Evolutionary conservation across 1,140 invertebrate species (phyloP), one percentile per base, ranked within the genome.

Genomic region (Meteorus sp.): DNA sequence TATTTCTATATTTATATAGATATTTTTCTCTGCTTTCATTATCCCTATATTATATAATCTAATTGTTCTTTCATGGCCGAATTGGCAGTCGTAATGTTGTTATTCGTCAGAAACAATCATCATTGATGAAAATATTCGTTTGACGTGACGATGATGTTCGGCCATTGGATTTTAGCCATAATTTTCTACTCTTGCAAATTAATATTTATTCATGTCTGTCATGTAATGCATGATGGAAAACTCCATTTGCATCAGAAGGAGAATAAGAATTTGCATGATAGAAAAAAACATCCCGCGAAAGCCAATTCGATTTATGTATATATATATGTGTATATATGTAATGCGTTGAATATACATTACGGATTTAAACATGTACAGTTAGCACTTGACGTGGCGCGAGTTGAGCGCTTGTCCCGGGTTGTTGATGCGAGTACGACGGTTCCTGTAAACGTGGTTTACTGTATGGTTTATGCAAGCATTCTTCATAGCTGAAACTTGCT

Each of bases 391-490:
- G 75, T 7, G 81, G 77, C 70, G 72, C 25, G 74, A 68, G 19
- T 74, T 78, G 57, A 27, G 82, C 81, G 61, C 74, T 79, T 11
- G 76, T 75, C 20, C 75, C 70, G 0, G 73, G 72, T 52, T 76
- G 73, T 23, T 72, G 71, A 60, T 70, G 71, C 35, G 66, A 67
- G 35, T 75, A 77, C 3, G 68, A 58, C 2, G 77, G 76, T 22
- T 78, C 79, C 23, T 78, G 77, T 62, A 88, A 82, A 72, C 86
- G 82, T 62, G 88, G 86, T 76, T 91, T 91, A 60, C 83, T 88
- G 76, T 90, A 90, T 66, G 91, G 89, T 79, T 91, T 92, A 67
- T 88, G 85, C 7, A 85, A 80, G 33, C 80, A 80, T 13, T 83
- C 84, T 70, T 89, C 88, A 65, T 87, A 86, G 59, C 83, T 83